Base-by-base conservation (phyloP, 2,888 invertebrate genomes). In the Melieria crassipennis region DNA sequence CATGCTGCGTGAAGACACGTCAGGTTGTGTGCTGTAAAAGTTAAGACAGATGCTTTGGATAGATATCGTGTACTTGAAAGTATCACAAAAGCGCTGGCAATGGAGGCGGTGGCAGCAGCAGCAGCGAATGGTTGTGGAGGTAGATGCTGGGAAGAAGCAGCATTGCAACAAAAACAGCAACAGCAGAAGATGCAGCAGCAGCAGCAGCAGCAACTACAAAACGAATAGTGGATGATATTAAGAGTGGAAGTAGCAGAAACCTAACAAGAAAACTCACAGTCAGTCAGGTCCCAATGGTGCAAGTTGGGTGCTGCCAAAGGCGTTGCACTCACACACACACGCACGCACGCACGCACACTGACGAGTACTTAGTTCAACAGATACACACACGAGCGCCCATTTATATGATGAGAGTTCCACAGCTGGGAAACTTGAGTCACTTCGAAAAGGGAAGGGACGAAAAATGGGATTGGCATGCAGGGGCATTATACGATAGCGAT, bases 291-390 rank as follows among this genome's bases (percentile, higher is more conserved):
- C 52, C 52, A 11, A 52, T 30, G 60, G 60, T 30, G 60, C 60
- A 3, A 30, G 30, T n/a, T 43, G 43, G 43, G 60, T 60, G 60
- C 30, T 60, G 60, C 11, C 43, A 60, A 60, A 60, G 30, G 60
- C 60, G 43, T n/a, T 30, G 60, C 42, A 43, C 42, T 42, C 45
- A 47, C 11, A 42, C 63, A 63, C 13, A 13, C 46, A 16, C 5
- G 30, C 42, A 42, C 42, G 43, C 7, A 7, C 50, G 16, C 58
- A 30, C 46, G 46, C n/a, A 45, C 5, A 46, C 10, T n/a, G 4
- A 7, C 45, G 3, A 7, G 43, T 47, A n/a, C 11, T 5, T 67
- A 72, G 70, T 62, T 72, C 61, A 69, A 45, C 58, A 69, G 42
- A 69, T 60, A 72, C 56, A 71, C 52, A 65, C 58, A 56, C 43